These are phyloP conservation scores for Varanus salvator DNA, from an alignment of 2,113 vertebrate genomes.

Conservation along the genomic window DNA sequence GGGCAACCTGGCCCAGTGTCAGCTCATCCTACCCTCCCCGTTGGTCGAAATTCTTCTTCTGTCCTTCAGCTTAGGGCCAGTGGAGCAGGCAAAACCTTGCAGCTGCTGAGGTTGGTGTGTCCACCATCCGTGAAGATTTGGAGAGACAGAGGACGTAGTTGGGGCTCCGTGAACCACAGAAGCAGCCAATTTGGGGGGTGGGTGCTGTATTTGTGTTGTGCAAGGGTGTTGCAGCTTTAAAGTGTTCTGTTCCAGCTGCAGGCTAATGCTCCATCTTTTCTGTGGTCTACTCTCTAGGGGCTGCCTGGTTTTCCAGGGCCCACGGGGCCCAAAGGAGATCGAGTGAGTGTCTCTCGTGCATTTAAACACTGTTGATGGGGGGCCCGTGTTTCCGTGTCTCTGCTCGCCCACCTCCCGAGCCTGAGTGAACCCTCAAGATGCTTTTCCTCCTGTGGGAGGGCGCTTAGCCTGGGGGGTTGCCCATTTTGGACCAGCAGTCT, in stretches of 20 bases:
- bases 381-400: not conserved
- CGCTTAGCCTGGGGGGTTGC: not conserved
- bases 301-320: conserved; percentile 80
- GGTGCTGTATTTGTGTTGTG: not conserved
- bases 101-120: not conserved
- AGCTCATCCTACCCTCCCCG: not conserved
- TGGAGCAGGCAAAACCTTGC: not conserved
- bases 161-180: not conserved
- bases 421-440: not conserved
- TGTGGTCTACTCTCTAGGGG: conserved; percentile 74
- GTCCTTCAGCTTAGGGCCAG: not conserved
- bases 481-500: too few species aligned
- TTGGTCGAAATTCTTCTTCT: too few species aligned
- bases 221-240: too few species aligned
- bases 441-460: not conserved
- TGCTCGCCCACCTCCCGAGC: not conserved
- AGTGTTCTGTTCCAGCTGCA: not conserved
- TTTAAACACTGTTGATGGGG: not conserved
- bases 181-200: not conserved
- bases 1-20: not conserved
- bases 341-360: conserved; percentile 77
- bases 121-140: not conserved
- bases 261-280: not conserved
- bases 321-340: conserved; percentile 88
- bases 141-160: not conserved